phyloP scores from a whole-genome alignment of 1,140 invertebrate species.

The Chrysopa pallens region DNA sequence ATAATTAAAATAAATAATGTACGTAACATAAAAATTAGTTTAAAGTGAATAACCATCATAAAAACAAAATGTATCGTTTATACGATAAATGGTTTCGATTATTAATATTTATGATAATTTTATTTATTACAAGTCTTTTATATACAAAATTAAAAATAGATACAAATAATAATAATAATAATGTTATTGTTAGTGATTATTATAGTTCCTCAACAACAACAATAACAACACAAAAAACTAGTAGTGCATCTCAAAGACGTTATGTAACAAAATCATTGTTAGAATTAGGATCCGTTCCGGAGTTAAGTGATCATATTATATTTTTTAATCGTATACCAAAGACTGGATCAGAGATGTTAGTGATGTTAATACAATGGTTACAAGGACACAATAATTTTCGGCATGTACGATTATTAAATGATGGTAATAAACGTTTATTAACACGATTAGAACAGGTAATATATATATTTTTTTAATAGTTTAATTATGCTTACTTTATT shows the following conservation, averaged over 20 bases:
- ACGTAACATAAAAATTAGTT: too few relatives aligned
- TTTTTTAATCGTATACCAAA: slow-evolving; percentile 46
- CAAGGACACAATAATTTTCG: slow-evolving; percentile 39
- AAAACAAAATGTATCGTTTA: too few relatives aligned
- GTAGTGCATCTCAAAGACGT: slow-evolving; percentile 3
- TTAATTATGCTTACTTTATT: neutral
- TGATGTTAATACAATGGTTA: slow-evolving; percentile 39
- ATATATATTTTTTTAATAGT: neutral
- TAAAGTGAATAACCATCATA: too few relatives aligned
- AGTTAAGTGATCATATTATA: slow-evolving; percentile 30
- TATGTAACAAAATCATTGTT: slow-evolving; percentile 33
- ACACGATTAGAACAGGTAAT: slow-evolving; percentile 27
- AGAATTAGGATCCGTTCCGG: slow-evolving; percentile 27
- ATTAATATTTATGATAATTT: too few relatives aligned
- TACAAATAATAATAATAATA: too few relatives aligned
- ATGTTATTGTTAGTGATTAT: too few relatives aligned
- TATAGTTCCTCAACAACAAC: too few relatives aligned
- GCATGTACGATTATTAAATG: slow-evolving; percentile 31
- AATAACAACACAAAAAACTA: too few relatives aligned
- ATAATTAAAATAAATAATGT: too few relatives aligned
- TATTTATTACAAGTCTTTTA: too few relatives aligned
- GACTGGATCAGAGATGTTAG: slow-evolving; percentile 42
- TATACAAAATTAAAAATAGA: too few relatives aligned
- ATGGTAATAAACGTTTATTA: slow-evolving; percentile 21
- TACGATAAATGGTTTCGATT: too few relatives aligned